Evolutionary conservation across 2,888 invertebrate genomes (phyloP), one percentile per base, ranked within the genome.

Genomic region (Drosophila atripex): DNA sequence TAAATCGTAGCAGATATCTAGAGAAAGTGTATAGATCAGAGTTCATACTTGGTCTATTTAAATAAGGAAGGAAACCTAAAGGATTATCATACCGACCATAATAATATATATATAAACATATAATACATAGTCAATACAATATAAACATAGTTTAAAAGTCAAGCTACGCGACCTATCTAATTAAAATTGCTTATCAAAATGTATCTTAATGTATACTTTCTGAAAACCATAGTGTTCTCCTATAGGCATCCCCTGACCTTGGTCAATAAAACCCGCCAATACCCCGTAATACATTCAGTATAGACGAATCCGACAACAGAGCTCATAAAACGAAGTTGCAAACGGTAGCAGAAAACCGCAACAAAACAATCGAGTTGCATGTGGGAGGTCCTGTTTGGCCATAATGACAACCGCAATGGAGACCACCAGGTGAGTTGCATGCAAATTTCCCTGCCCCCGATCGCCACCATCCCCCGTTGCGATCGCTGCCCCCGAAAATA

Each of bases 321-420:
- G 57, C 57, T 65, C 57, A 72, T 72, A 59, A 72, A 63, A 49
- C 72, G 55, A 71, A 72, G 55, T 55, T 69, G 71, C 86, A 83
- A 83, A 83, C 83, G 88, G 88, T 87, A 83, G 83, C 83, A 76
- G 64, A 74, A 78, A 85, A 77, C 86, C 73, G 82, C 82, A 82
- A 74, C 78, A 70, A 78, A 78, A 78, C 86, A 86, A 74, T 84
- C 68, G 85, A 63, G 68, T 18, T 73, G 69, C 74, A 83, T 87
- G 88, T 83, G 88, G 83, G 88, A 87, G 88, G 83, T 83, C 83
- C 83, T 87, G 77, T 76, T 75, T 65, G 69, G 71, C 72, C 75
- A 64, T 80, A 85, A 85, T 85, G 84, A 78, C 86, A 87, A 80
- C 76, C 76, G 73, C 83, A 82, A 56, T 50, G 76, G 65, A 58